Base-by-base conservation (phyloP, 2,797 vertebrate genomes). In the Pangasius macronema region DNA sequence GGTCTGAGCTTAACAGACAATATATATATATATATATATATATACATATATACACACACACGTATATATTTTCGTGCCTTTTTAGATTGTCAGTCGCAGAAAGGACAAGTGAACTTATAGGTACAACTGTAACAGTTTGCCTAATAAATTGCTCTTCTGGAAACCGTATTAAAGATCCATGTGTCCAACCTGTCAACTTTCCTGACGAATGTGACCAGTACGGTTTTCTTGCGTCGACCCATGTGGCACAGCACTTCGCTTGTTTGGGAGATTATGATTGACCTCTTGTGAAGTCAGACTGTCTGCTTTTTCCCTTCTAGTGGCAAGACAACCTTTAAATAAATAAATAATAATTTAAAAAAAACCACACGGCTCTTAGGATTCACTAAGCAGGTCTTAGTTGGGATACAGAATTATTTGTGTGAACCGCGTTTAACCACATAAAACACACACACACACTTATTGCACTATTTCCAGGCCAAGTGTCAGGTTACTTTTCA, bases 401-500 rank as follows among this genome's bases (percentile, higher is more conserved):
- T 30, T 73, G 88, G 83, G 82, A 75, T 30, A 84, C 30, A 81
- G 51, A 67, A 79, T 75, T 73, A 70, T 67, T 49, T 86, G 68
- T 88, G 72, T 61, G 85, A 85, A 77, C 88, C 84, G 73, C 86
- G 86, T 86, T 57, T 75, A 63, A 86, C 81, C 55, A 59, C 84
- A 59, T 46, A 30, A 51, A 55, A 77, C 67, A 80, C 8, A 42
- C 27, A 70, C 0, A 22, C 59, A 67, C 75, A 63, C n/a, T 75
- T 75, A 57, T 33, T 67, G 30, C 61, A 83, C 49, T 83, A 81
- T 88, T 77, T 84, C 57, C 14, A 46, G 85, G 57, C 61, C 22
- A 55, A 57, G 87, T 82, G 59, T 89, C 39, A 68, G 86, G 57
- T 90, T 90, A 89, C 82, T 46, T 68, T 87, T 83, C 70, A 83